These are phyloP conservation scores for Deroplatys truncata DNA, from an alignment of 2,888 invertebrate genomes.

Conservation along the genomic window DNA sequence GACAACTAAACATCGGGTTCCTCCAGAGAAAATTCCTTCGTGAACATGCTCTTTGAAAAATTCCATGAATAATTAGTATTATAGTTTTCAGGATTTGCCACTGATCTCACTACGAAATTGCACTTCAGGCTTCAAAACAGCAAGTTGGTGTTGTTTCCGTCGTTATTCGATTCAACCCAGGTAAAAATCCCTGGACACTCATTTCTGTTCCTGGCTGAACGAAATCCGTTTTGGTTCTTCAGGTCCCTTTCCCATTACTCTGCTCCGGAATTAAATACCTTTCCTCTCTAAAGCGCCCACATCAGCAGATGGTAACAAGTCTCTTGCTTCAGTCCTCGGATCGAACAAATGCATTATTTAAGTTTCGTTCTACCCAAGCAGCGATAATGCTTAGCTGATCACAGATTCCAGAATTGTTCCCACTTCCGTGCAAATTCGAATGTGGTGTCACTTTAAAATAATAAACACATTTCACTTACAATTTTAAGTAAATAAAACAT, in stretches of 20 bases:
- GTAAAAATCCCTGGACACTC: neutral
- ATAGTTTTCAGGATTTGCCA: neutral
- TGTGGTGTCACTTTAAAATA: too few species aligned
- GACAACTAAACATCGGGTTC: too few species aligned
- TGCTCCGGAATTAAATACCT: neutral
- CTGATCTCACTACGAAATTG: neutral
- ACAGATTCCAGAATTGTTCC: too few species aligned
- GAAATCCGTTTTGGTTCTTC: neutral
- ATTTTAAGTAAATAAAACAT: too few species aligned
- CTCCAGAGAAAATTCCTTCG: too few species aligned
- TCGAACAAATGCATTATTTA: neutral
- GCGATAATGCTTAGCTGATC: too few species aligned
- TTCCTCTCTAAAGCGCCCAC: neutral
- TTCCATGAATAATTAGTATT: too few species aligned
- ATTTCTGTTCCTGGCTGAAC: neutral
- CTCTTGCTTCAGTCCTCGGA: neutral
- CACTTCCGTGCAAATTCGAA: too few species aligned
- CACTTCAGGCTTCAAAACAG: neutral
- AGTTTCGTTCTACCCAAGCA: neutral
- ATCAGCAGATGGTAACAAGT: neutral
- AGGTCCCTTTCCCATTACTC: neutral
- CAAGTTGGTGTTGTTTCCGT: neutral
- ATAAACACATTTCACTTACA: too few species aligned
- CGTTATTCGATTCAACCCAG: neutral
- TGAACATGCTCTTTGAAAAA: too few species aligned